These are phyloP conservation scores for Trachelus tabidus DNA, from an alignment of 2,888 invertebrate genomes.

Conservation along the genomic window DNA sequence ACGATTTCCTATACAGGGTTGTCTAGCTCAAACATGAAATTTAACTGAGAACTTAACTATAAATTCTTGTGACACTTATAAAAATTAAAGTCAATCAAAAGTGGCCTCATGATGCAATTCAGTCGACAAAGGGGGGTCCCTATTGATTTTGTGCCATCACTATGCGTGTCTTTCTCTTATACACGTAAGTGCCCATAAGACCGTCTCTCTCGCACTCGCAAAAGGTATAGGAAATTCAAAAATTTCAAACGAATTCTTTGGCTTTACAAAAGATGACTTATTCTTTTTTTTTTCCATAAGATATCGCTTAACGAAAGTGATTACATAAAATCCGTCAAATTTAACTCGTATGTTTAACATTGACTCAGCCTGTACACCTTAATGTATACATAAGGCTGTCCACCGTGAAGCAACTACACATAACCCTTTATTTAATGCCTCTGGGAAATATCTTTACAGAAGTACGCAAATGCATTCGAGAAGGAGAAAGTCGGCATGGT, in stretches of 20 bases:
- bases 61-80: not conserved
- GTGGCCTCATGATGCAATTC: not conserved
- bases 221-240: not conserved
- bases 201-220: not conserved
- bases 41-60: no score
- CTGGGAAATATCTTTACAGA: constrained; percentile 70
- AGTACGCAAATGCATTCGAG: constrained; percentile 86
- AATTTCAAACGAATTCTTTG: not conserved
- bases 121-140: not conserved
- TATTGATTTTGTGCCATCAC: not conserved
- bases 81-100: not conserved
- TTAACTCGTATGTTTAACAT: not conserved
- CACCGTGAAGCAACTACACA: not conserved
- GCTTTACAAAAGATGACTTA: no score
- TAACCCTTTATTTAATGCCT: not conserved
- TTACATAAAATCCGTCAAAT: not conserved
- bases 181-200: not conserved
- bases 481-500: constrained; percentile 90
- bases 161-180: not conserved
- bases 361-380: not conserved
- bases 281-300: not conserved
- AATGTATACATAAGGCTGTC: constrained; percentile 3
- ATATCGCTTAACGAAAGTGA: not conserved
- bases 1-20: not conserved
- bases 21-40: not conserved